These are phyloP conservation scores for Stercorarius parasiticus DNA, from an alignment of 2,113 vertebrate genomes.

Conservation along the genomic window DNA sequence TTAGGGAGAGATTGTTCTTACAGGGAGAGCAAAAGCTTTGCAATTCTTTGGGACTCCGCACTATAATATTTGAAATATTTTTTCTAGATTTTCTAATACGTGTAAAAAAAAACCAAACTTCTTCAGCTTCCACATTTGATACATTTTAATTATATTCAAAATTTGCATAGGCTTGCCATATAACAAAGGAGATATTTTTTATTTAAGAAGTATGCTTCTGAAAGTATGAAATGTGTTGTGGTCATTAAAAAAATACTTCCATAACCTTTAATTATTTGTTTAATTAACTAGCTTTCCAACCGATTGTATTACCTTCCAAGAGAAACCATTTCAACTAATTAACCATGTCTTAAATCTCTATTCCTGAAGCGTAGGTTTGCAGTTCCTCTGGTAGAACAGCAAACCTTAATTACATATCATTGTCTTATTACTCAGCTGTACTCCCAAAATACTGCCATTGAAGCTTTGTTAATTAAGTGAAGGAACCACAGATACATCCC, in stretches of 20 bases:
- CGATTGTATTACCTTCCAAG: not conserved
- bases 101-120: not conserved
- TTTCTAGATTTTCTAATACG: not conserved
- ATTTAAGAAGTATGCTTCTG: not conserved
- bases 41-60: not conserved
- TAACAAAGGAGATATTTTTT: not conserved
- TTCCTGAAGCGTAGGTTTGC: not conserved
- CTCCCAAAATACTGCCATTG: not conserved
- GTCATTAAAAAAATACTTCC: not conserved
- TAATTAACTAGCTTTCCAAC: not conserved
- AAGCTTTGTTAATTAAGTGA: not conserved
- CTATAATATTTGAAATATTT: not conserved
- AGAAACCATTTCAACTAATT: not conserved
- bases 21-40: not conserved
- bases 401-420: conserved; percentile 20
- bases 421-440: not conserved
- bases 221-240: not conserved
- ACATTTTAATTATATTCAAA: not conserved
- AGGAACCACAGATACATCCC: not conserved
- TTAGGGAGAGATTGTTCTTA: not conserved
- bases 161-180: not conserved
- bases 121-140: not conserved
- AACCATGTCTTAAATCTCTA: not conserved
- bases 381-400: not conserved
- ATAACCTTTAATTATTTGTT: not conserved